Conservation (phyloP, 2,797 vertebrate genomes). For the Lagorchestes hirsutus region DNA sequence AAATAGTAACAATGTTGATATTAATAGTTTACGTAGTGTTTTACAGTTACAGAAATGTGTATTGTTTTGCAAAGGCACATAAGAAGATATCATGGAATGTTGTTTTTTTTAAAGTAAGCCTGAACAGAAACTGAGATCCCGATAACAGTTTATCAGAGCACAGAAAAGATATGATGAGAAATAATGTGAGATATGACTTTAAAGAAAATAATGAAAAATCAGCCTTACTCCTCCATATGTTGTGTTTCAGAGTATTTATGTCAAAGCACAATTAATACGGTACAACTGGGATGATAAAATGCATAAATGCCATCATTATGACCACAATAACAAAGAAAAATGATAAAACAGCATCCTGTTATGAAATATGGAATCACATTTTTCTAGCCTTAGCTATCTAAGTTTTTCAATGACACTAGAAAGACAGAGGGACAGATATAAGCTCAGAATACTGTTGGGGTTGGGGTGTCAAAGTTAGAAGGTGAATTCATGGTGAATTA, state of each 20-base stretch:
- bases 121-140: background rate
- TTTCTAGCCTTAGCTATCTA: background rate
- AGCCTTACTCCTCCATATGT: background rate
- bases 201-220: background rate
- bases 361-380: constrained; percentile 23
- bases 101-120: background rate
- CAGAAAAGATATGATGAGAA: background rate
- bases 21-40: background rate
- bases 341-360: accelerated
- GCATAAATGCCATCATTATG: background rate
- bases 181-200: background rate
- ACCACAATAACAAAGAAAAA: constrained; percentile 4
- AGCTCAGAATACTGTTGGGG: no score
- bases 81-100: background rate
- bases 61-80: background rate
- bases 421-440: no score
- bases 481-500: no score
- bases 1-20: background rate
- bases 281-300: constrained; percentile 20
- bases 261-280: background rate
- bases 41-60: background rate
- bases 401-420: no score
- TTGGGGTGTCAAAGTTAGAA: no score
- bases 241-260: background rate
- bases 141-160: background rate